Base-by-base conservation (phyloP, 2,888 invertebrate genomes). In the Cistogaster globosa region DNA sequence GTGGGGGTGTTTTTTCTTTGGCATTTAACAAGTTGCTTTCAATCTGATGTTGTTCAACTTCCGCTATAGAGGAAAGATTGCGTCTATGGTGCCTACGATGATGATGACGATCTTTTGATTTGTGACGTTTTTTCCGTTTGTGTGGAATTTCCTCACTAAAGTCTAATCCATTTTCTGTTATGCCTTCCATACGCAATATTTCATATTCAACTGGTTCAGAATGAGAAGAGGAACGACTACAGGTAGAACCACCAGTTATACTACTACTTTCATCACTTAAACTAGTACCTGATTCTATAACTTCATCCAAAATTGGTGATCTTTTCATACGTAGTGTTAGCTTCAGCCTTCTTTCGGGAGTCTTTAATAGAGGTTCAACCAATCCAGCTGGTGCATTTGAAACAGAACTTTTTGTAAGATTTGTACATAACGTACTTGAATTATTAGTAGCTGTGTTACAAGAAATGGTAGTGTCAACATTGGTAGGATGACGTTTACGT, bases 261-360 rank as follows among this genome's bases (percentile, higher is more conserved):
- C 90, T 89, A 77, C 87, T 87, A 79, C 93, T 93, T 86, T 95
- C 95, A 87, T 95, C 95, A 88, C 94, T 94, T 67, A 95, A 92
- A 89, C 94, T 95, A 20, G 95, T 95, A 38, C 96, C 95, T n/a
- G 96, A 96, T 91, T 97, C 97, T 89, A 97, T 95, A 1, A 96
- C 95, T 90, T 97, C 97, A 90, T 97, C 97, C 65, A 97, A 93
- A 75, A 97, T 95, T 2, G 97, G 97, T 87, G 97, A 97, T 42
- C 97, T 95, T 91, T 98, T 97, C 94, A 98, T 96, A 7, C 97
- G 94, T 82, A 98, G 92, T 8, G 97, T 97, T 84, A 98, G 92
- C 90, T 97, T 97, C 71, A 97, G 92, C 7, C 96, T 89, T 7
- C 93, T 89, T 86, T 93, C 93, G 0, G 93, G 93, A 1, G 93